phyloP scores from a whole-genome alignment of 1,140 invertebrate species.

The Oryzaephilus surinamensis region DNA sequence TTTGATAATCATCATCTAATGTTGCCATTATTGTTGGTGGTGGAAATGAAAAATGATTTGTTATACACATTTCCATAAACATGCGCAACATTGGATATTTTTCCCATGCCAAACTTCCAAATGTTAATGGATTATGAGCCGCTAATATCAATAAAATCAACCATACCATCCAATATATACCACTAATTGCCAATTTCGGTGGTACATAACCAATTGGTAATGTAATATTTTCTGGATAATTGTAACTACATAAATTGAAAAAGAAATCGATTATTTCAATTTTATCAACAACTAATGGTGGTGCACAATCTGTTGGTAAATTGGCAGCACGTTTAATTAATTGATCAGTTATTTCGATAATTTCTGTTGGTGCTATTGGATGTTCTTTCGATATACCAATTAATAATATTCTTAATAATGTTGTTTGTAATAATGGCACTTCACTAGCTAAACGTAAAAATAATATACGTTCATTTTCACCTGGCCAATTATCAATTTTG shows the following conservation, averaged over 20 bases:
- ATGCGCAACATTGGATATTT: slow-evolving; percentile 85
- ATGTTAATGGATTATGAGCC: slow-evolving; percentile 81
- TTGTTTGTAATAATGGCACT: slow-evolving; percentile 76
- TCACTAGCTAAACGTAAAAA: slow-evolving; percentile 77
- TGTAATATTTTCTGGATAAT: slow-evolving; percentile 85
- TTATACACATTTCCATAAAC: slow-evolving; percentile 96
- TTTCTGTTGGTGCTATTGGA: slow-evolving; percentile 67
- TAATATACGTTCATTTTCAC: slow-evolving; percentile 70
- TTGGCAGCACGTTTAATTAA: slow-evolving; percentile 73
- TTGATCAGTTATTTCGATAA: slow-evolving; percentile 75
- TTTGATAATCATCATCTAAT: slow-evolving; percentile 29
- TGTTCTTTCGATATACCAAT: slow-evolving; percentile 81
- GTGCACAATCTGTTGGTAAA: slow-evolving; percentile 54
- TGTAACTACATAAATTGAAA: slow-evolving; percentile 83
- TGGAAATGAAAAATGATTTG: slow-evolving; percentile 71
- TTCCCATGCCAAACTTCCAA: slow-evolving; percentile 79
- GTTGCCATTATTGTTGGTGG: slow-evolving; percentile 57
- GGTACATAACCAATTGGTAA: slow-evolving; percentile 75
- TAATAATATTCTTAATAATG: slow-evolving; percentile 66
- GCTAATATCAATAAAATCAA: slow-evolving; percentile 77
- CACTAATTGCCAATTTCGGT: slow-evolving; percentile 81
- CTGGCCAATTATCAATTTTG: slow-evolving; percentile 88
- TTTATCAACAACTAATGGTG: slow-evolving; percentile 64
- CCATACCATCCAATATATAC: slow-evolving; percentile 93
- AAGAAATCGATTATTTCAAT: slow-evolving; percentile 80